Evolutionary conservation across 2,888 invertebrate genomes (phyloP).

Genomic region (Orthosia incerta): DNA sequence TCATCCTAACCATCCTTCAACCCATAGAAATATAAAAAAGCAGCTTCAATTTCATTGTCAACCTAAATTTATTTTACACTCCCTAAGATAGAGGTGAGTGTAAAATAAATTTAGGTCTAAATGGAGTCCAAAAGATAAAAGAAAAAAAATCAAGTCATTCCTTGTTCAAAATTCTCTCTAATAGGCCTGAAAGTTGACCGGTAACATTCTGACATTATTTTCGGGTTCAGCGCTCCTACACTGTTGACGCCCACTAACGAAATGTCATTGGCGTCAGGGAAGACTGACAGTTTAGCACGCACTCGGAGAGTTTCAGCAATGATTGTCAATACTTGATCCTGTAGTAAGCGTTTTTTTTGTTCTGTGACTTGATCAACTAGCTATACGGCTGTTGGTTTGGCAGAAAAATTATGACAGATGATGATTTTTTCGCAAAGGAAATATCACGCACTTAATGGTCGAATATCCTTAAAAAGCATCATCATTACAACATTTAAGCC

Average conservation of each 20-base stretch:
- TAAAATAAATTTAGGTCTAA: too few relatives aligned
- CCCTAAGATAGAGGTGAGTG: background rate
- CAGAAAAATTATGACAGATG: background rate
- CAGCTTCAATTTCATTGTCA: too few relatives aligned
- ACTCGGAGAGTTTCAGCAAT: slow-evolving; percentile 3
- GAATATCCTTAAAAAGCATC: slow-evolving; percentile 17
- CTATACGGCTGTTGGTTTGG: background rate
- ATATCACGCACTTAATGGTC: background rate
- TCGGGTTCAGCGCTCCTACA: background rate
- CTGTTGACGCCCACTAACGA: slow-evolving; percentile 48
- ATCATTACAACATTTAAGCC: slow-evolving; percentile 21
- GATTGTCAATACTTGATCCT: slow-evolving; percentile 12
- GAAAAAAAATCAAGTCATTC: background rate
- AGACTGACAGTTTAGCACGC: slow-evolving; percentile 44
- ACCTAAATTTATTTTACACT: too few relatives aligned
- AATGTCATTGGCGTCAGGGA: slow-evolving; percentile 43
- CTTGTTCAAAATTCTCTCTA: background rate
- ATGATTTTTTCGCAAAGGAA: slow-evolving; percentile 15
- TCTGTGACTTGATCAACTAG: background rate
- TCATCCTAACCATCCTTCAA: too few relatives aligned
- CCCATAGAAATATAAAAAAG: too few relatives aligned
- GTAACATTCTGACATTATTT: slow-evolving; percentile 33
- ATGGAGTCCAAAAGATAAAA: background rate
- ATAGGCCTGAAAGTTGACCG: background rate
- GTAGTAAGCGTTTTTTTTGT: too few relatives aligned